Conservation (phyloP, 2,888 invertebrate genomes). For the Anticlea derivata region DNA sequence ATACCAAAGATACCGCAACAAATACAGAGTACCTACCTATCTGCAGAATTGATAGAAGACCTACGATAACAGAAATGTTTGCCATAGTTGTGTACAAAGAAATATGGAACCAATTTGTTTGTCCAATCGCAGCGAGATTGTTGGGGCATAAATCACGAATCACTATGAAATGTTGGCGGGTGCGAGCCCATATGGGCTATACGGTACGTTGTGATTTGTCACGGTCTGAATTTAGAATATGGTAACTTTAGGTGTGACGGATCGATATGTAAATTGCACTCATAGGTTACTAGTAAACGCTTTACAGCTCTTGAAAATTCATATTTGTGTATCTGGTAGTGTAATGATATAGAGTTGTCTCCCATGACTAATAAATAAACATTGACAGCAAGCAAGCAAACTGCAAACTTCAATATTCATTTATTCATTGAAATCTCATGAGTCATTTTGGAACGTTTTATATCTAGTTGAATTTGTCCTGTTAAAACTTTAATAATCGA, state of each 20-base stretch:
- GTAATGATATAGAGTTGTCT: no score
- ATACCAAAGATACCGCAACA: background rate
- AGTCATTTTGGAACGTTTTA: no score
- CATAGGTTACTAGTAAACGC: no score
- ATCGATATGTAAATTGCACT: no score
- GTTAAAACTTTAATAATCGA: no score
- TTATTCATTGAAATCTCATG: no score
- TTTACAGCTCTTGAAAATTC: no score
- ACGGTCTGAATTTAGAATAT: slow-evolving; percentile 8
- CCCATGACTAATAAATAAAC: no score
- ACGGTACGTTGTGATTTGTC: slow-evolving; percentile 19
- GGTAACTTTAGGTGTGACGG: slow-evolving; percentile 5
- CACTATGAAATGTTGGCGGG: slow-evolving; percentile 60
- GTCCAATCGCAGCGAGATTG: slow-evolving; percentile 56
- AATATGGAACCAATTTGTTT: slow-evolving; percentile 67
- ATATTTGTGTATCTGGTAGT: no score
- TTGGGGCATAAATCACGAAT: slow-evolving; percentile 58
- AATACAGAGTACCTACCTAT: slow-evolving; percentile 7
- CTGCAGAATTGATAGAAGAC: slow-evolving; percentile 34
- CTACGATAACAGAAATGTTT: slow-evolving; percentile 40
- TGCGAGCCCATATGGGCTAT: slow-evolving; percentile 28
- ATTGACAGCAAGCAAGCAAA: no score
- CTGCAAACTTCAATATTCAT: no score
- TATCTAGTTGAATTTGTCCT: no score
- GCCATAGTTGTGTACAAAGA: slow-evolving; percentile 45